A percentile compares a stretch with the other conserved stretches of the same genome.
Conservation (phyloP, 2,888 invertebrate genomes). For the Caenorhabditis drosophilae region DNA sequence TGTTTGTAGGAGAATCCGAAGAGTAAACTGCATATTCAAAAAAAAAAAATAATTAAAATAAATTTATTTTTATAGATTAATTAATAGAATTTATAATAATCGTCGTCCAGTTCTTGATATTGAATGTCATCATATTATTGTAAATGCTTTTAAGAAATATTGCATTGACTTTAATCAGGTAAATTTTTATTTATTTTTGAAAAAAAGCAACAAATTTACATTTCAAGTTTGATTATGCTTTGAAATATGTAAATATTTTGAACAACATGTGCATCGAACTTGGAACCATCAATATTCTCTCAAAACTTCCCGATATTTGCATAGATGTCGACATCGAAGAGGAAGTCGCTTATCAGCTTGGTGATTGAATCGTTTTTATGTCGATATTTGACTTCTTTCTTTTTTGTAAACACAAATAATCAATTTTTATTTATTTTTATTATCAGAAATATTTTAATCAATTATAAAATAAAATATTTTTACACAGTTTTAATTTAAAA, state of each 20-base stretch:
- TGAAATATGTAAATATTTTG: slow-evolving; percentile 70
- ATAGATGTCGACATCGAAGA: slow-evolving; percentile 30
- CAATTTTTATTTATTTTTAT: no score
- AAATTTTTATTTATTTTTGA: not conserved
- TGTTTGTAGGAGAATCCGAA: slow-evolving; percentile 31
- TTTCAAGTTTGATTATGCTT: slow-evolving; percentile 70
- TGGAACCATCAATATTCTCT: slow-evolving; percentile 37
- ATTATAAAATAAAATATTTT: not conserved
- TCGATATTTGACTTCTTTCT: no score
- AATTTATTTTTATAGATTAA: slow-evolving; percentile 22
- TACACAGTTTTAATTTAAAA: not conserved
- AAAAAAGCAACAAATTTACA: not conserved
- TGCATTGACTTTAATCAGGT: slow-evolving; percentile 70
- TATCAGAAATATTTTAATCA: not conserved
- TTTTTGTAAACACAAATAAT: no score
- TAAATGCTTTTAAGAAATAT: slow-evolving; percentile 62
- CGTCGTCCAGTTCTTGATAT: slow-evolving; percentile 53
- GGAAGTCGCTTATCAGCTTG: slow-evolving; percentile 10
- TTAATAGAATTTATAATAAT: slow-evolving; percentile 40
- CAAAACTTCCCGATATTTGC: slow-evolving; percentile 46
- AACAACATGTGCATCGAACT: slow-evolving; percentile 70
- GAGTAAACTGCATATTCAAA: no score
- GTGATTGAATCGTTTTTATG: slow-evolving; percentile 6
- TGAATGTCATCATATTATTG: slow-evolving; percentile 69
- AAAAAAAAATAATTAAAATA: no score